Conservation (phyloP, 1,140 invertebrate species). For the silkworm (Bombyx mori) region ASM3026992v2 NC_085117.1:11301001-11301500, state of each 20-base stretch:
- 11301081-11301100: too few species aligned
- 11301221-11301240: conserved; percentile 17
- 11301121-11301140: too few species aligned
- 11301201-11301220: conserved; percentile 11
- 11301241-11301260: conserved; percentile 26
- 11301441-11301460: neutral
- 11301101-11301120: too few species aligned
- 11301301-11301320: conserved; percentile 40
- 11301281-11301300: conserved; percentile 26
- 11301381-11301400: conserved; percentile 53
- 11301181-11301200: conserved; percentile 7
- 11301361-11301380: conserved; percentile 30
- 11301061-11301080: too few species aligned
- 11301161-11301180: conserved; percentile 12
- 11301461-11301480: conserved; percentile 31
- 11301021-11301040: too few species aligned
- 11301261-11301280: conserved; percentile 30
- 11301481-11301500: conserved; percentile 33
- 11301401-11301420: conserved; percentile 36
- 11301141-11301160: conserved; percentile 5
- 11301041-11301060: too few species aligned
- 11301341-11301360: conserved; percentile 26
- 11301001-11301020: too few species aligned
- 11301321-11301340: conserved; percentile 25
- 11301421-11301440: conserved; percentile 10